Conservation (phyloP, 2,888 invertebrate species). For the Andricus curvator region DNA sequence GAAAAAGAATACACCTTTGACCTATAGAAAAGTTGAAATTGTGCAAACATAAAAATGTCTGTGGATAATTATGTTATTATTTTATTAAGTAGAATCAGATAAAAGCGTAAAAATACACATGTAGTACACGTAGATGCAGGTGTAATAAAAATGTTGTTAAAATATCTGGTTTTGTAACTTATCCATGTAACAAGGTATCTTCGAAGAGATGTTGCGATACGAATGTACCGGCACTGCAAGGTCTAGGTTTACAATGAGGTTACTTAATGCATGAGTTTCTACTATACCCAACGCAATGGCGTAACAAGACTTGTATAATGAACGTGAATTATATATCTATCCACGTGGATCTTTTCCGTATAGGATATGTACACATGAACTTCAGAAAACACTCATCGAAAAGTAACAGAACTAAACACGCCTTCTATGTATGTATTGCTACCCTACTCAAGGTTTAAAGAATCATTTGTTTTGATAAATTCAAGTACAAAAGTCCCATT, state of each 20-base stretch:
- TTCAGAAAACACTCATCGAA: conserved; percentile 16
- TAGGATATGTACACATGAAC: conserved; percentile 18
- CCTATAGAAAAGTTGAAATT: background rate
- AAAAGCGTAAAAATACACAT: background rate
- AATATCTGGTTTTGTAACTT: conserved; percentile 10
- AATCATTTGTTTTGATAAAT: too few species aligned
- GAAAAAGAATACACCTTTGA: background rate
- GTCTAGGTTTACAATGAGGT: conserved; percentile 57
- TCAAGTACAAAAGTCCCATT: too few species aligned
- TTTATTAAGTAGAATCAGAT: conserved; percentile 24
- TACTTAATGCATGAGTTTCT: conserved; percentile 53
- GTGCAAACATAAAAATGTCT: background rate
- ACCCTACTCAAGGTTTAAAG: background rate
- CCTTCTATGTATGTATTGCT: background rate
- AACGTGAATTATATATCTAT: conserved; percentile 38
- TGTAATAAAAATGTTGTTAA: conserved; percentile 1
- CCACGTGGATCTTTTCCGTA: conserved; percentile 37
- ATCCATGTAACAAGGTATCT: conserved; percentile 39
- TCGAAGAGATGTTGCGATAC: conserved; percentile 56
- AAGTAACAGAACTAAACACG: conserved; percentile 7
- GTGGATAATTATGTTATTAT: conserved; percentile 4
- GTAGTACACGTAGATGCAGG: background rate
- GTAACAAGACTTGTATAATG: conserved; percentile 44
- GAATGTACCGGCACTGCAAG: conserved; percentile 49
- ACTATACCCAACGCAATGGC: conserved; percentile 51